Percentiles rank a stretch among this genome's conserved stretches.
Evolutionary conservation across 2,888 invertebrate genomes (phyloP).

Genomic region (Drosophila picticornis): DNA sequence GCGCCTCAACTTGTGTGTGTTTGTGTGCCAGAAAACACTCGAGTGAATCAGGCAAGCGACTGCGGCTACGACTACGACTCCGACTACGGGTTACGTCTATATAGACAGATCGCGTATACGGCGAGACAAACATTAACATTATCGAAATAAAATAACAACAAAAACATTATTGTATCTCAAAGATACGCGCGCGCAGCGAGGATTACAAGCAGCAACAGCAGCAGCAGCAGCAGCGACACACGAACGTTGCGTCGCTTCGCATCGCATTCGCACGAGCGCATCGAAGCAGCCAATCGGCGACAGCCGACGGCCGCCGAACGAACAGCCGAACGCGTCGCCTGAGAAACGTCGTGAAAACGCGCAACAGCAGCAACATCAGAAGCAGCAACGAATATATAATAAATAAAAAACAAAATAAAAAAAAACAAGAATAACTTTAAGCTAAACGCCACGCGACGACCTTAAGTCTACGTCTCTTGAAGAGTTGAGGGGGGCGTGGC

Average conservation of each 20-base stretch:
- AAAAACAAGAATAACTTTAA: conserved; percentile 28
- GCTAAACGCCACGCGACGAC: conserved; percentile 74
- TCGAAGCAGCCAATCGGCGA: conserved; percentile 57
- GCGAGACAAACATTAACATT: conserved; percentile 73
- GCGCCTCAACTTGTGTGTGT: conserved; percentile 50
- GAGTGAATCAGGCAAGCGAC: conserved; percentile 72
- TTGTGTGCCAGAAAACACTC: conserved; percentile 79
- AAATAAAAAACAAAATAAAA: conserved; percentile 1
- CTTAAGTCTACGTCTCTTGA: conserved; percentile 65
- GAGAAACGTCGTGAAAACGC: conserved; percentile 66
- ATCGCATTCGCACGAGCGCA: conserved; percentile 42
- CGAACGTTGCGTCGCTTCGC: conserved; percentile 52
- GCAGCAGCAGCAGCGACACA: conserved; percentile 23
- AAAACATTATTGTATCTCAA: conserved; percentile 58
- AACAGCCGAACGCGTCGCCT: conserved; percentile 50
- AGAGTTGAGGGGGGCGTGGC: conserved; percentile 65
- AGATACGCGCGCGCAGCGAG: conserved; percentile 66
- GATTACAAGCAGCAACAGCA: conserved; percentile 71
- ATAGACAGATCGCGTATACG: conserved; percentile 80
- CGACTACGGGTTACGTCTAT: conserved; percentile 63
- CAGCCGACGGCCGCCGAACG: conserved; percentile 51
- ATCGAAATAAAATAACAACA: conserved; percentile 49
- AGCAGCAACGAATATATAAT: conserved; percentile 5
- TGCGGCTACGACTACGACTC: conserved; percentile 46
- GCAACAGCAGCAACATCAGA: conserved; percentile 38